Base-by-base conservation (phyloP, 2,888 invertebrate species). In the Pardosa pseudoannulata region DNA sequence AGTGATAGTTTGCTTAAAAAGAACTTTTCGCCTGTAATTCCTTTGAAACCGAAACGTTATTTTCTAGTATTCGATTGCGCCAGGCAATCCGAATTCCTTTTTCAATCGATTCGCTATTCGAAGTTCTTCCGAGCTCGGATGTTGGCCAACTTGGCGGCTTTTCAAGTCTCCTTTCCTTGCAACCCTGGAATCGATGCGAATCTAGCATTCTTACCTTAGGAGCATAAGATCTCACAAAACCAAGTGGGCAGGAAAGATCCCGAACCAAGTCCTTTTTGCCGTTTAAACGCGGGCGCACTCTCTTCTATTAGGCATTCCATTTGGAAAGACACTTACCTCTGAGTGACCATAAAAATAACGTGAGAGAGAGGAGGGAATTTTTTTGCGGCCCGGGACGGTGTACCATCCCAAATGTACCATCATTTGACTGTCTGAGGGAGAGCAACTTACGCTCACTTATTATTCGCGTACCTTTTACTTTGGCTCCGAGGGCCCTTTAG, bases 311-410 rank as follows among this genome's bases (percentile, higher is more conserved):
- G 73, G 70, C 74, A 79, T 86, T 86, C 79, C 85, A 79, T 79
- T 86, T 86, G 70, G 74, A 70, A 32, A 62, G 85, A 86, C 74
- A 86, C 79, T 86, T 86, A 79, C 70, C 74, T 74, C 62, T 74
- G 85, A 86, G 85, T 79, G 85, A 79, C 85, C 85, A 79, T 86
- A 79, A 86, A 83, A 73, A 64, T 79, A 73, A 86, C 73, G 79
- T 36, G 74, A 74, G 70, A 36, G 56, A 5, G 23, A 23, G 23
- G 56, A 16, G 23, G 23, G 56, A 23, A 23, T 2, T 23, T 23
- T 5, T 27, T 13, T 41, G 31, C 31, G 56, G 56, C 56, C 56
- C 36, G 67, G 67, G 67, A 67, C 67, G 67, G 56, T n/a, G n/a
- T 46, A 46, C 56, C 29, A 65, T 32, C 82, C 82, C 72, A 46